phyloP scores from a whole-genome alignment of 2,113 vertebrate species.

The Mustela nigripes region DNA sequence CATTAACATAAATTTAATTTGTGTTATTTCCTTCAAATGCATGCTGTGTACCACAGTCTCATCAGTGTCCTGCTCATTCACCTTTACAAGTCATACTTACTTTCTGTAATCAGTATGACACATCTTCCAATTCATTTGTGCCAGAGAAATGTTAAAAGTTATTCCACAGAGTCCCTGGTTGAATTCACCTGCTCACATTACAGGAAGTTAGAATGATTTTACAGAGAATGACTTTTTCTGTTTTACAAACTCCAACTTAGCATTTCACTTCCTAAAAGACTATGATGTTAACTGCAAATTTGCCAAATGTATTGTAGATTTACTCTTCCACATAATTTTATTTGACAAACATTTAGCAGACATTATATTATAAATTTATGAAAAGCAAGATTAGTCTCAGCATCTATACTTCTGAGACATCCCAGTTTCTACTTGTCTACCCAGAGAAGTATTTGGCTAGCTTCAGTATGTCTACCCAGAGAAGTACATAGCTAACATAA shows the following conservation, averaged over 20 bases:
- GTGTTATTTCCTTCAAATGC: background rate
- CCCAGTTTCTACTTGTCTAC: background rate
- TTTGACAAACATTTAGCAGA: conserved; percentile 6
- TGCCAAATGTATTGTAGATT: background rate
- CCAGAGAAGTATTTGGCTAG: background rate
- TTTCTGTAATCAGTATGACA: conserved; percentile 13
- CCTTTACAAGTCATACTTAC: conserved; percentile 6
- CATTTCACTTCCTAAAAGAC: conserved; percentile 22
- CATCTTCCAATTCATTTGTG: conserved; percentile 17
- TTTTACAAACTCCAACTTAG: background rate
- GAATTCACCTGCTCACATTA: background rate
- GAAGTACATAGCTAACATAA: background rate
- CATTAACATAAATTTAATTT: conserved; percentile 17
- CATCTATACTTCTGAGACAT: background rate
- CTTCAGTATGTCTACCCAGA: background rate
- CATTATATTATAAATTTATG: background rate
- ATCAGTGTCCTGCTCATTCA: background rate
- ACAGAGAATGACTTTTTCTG: background rate
- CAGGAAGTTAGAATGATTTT: background rate
- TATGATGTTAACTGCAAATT: background rate
- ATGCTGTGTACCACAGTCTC: background rate
- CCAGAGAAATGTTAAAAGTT: conserved; percentile 2
- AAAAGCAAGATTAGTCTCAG: conserved; percentile 11
- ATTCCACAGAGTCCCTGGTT: background rate
- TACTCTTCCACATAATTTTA: background rate